Evolutionary conservation across 2,888 invertebrate species (phyloP).

Genomic region (Vannuccia rotundouncinata): DNA sequence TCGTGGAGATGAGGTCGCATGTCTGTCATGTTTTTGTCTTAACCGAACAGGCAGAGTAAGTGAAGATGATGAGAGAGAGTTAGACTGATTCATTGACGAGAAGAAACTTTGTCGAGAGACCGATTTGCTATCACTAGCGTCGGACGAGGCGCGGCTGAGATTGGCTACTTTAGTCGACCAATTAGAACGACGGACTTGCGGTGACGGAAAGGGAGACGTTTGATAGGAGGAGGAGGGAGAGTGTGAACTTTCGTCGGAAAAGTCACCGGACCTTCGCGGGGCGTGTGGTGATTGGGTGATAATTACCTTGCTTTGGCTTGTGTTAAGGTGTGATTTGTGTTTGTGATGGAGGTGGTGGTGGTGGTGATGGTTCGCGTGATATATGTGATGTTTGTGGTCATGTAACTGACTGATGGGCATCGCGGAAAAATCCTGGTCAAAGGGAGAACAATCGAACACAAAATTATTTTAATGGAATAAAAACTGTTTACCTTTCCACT

Average conservation of each 20-base stretch:
- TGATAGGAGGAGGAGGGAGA: neutral
- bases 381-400: conserved; percentile 1
- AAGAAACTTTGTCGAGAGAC: neutral
- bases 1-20: neutral
- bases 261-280: neutral
- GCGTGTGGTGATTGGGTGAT: neutral
- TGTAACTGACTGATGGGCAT: neutral
- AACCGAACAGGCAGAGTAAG: neutral
- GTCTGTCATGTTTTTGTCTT: neutral
- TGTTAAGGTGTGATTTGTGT: neutral
- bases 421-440: neutral
- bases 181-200: too few relatives aligned
- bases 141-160: neutral
- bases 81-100: neutral
- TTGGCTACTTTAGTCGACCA: neutral
- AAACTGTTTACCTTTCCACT: too few relatives aligned
- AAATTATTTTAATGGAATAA: too few relatives aligned
- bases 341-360: neutral
- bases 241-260: too few relatives aligned
- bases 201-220: neutral
- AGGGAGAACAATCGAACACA: neutral
- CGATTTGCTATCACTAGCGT: neutral
- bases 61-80: neutral
- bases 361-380: neutral
- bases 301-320: neutral